Percentiles rank a stretch among this genome's conserved stretches.
Conservation (phyloP, 2,113 vertebrate species). For the Pipa parva region DNA sequence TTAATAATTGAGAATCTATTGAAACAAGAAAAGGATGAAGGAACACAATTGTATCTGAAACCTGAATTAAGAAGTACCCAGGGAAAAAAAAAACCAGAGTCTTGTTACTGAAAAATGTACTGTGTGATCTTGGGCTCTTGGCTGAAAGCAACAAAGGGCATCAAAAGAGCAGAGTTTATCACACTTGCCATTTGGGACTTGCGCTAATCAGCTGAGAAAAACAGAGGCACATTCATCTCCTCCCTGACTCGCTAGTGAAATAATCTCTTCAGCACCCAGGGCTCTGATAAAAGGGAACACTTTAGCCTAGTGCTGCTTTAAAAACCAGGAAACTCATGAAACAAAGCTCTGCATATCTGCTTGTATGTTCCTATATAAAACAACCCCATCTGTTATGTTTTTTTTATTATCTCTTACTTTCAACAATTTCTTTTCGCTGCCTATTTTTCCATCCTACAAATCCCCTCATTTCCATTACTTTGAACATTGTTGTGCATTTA, state of each 20-base stretch:
- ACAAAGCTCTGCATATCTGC: slow-evolving; percentile 61
- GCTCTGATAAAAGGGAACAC: slow-evolving; percentile 64
- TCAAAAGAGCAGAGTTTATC: slow-evolving; percentile 75
- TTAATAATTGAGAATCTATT: slow-evolving; percentile 24
- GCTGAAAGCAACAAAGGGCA: slow-evolving; percentile 51
- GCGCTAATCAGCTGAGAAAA: slow-evolving; percentile 71
- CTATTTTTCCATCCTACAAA: slow-evolving; percentile 24
- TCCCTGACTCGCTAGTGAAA: slow-evolving; percentile 64
- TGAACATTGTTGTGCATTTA: slow-evolving; percentile 30
- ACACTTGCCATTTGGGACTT: slow-evolving; percentile 70
- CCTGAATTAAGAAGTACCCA: slow-evolving; percentile 54
- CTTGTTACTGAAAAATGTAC: slow-evolving; percentile 52
- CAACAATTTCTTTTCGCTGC: slow-evolving; percentile 45
- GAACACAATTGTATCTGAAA: slow-evolving; percentile 48
- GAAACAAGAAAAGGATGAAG: slow-evolving; percentile 13
- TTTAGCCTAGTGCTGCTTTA: slow-evolving; percentile 66
- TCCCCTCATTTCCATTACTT: slow-evolving; percentile 40
- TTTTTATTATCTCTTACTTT: slow-evolving; percentile 62
- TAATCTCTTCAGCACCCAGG: slow-evolving; percentile 70
- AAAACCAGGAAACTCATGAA: slow-evolving; percentile 64
- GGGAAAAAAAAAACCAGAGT: slow-evolving; percentile 44
- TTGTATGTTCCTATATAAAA: slow-evolving; percentile 54
- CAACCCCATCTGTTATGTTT: slow-evolving; percentile 65
- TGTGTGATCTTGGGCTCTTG: slow-evolving; percentile 61
- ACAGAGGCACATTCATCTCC: slow-evolving; percentile 76